Evolutionary conservation across 2,888 invertebrate species (phyloP).

Genomic region (Atethmia centrago): DNA sequence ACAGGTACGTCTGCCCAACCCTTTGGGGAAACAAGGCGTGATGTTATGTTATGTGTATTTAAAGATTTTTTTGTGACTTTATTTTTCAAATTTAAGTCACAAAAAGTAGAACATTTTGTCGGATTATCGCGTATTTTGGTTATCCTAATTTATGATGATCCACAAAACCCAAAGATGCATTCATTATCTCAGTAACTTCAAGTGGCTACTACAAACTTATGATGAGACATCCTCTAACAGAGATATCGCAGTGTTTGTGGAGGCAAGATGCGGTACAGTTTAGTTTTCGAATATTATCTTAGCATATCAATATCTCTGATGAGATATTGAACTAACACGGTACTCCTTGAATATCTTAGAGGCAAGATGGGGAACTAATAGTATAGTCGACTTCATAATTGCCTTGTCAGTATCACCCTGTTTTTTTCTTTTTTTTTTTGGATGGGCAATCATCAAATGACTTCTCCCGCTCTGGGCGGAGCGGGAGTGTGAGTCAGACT

Average conservation of each 20-base stretch:
- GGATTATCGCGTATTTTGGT: constrained; percentile 20
- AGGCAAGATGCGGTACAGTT: not conserved
- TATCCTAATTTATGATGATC: constrained; percentile 5
- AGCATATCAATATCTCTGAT: constrained; percentile 4
- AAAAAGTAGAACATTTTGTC: not conserved
- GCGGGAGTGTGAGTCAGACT: too few relatives aligned
- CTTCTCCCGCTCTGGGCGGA: too few relatives aligned
- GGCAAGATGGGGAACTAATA: not conserved
- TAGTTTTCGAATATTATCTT: constrained; percentile 34
- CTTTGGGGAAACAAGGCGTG: too few relatives aligned
- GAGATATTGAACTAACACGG: not conserved
- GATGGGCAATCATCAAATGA: too few relatives aligned
- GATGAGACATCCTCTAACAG: constrained; percentile 4
- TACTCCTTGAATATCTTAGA: not conserved
- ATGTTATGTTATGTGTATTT: too few relatives aligned
- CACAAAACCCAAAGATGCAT: constrained; percentile 23
- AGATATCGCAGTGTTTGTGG: not conserved
- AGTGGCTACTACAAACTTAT: constrained; percentile 26
- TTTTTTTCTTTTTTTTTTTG: too few relatives aligned
- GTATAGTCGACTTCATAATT: too few relatives aligned
- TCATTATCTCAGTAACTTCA: constrained; percentile 31
- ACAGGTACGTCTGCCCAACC: too few relatives aligned
- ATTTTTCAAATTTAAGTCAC: too few relatives aligned
- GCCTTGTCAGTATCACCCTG: too few relatives aligned
- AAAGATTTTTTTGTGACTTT: not conserved